phyloP scores from a whole-genome alignment of 2,113 vertebrate species.

The Mirza zaza region DNA sequence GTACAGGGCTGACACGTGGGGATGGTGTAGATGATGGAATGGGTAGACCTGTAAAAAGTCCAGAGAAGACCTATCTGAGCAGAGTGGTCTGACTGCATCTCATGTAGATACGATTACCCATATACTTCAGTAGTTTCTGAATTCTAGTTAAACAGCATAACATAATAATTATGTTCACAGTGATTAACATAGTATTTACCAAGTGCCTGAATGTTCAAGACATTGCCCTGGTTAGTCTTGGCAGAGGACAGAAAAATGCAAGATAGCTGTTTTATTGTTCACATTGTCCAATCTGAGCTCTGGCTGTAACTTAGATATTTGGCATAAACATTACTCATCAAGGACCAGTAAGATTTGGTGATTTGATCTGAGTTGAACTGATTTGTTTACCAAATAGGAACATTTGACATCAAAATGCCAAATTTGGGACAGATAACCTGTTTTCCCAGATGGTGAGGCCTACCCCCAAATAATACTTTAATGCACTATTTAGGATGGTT shows the following conservation, averaged over 20 bases:
- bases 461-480: background rate
- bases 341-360: background rate
- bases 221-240: background rate
- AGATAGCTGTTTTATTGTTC: conserved; percentile 27
- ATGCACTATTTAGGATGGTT: too few species aligned
- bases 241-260: background rate
- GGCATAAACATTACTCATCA: background rate
- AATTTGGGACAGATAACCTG: background rate
- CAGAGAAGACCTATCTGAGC: background rate
- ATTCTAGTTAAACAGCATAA: background rate
- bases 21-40: background rate
- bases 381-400: background rate
- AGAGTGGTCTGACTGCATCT: background rate
- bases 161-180: background rate
- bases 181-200: background rate
- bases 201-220: background rate
- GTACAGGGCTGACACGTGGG: too few species aligned
- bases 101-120: background rate
- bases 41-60: background rate
- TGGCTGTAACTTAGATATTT: background rate
- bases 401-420: background rate
- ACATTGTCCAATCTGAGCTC: background rate
- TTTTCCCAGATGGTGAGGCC: background rate
- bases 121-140: background rate
- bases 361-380: background rate